Evolutionary conservation across 2,888 invertebrate species (phyloP).

Genomic region (Calephelis perditalis): DNA sequence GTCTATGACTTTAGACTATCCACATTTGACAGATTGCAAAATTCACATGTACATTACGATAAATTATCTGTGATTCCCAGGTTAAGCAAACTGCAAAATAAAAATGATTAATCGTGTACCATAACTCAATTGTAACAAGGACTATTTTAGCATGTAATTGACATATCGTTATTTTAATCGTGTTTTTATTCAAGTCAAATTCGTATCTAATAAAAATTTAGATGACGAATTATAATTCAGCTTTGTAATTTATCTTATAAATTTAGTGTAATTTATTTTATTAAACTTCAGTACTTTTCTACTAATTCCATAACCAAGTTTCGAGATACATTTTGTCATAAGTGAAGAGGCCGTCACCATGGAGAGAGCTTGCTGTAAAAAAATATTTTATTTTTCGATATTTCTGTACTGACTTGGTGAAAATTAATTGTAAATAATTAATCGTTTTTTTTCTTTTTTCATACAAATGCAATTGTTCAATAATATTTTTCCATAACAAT

Average conservation of each 20-base stretch:
- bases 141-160: not conserved
- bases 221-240: constrained; percentile 14
- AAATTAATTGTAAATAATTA: constrained; percentile 26
- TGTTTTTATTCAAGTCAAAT: constrained; percentile 30
- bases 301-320: constrained; percentile 13
- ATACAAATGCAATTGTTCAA: not conserved
- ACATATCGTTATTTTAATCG: constrained; percentile 16
- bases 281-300: constrained; percentile 15
- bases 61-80: not conserved
- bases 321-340: constrained; percentile 35
- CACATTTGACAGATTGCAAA: too few relatives aligned
- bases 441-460: not conserved
- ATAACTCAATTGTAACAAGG: not conserved
- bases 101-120: not conserved
- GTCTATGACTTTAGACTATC: too few relatives aligned
- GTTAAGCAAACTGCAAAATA: constrained; percentile 7
- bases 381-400: constrained; percentile 52
- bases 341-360: constrained; percentile 68
- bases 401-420: constrained; percentile 41
- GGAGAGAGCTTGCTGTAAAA: constrained; percentile 72
- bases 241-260: constrained; percentile 12
- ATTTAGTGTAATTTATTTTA: constrained; percentile 11
- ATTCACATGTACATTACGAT: too few relatives aligned
- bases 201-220: constrained; percentile 24
- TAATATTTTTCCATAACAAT: constrained; percentile 38